Evolutionary conservation across 2,888 invertebrate species (phyloP).

Genomic region (Lepidocyrtinus sp.): DNA sequence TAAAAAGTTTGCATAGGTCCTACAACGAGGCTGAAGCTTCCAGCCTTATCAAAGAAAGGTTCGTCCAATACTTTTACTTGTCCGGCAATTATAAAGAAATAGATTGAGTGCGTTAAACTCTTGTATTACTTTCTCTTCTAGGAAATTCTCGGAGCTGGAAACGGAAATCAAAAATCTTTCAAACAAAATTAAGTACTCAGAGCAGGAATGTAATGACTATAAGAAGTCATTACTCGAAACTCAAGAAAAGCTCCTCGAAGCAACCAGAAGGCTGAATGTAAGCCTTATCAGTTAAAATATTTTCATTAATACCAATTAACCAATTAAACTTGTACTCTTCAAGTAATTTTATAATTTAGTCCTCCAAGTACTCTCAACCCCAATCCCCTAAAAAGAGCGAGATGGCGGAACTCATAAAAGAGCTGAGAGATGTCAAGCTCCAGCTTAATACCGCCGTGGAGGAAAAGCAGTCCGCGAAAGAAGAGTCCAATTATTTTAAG

Average conservation of each 20-base stretch:
- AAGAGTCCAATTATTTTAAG: conserved; percentile 63
- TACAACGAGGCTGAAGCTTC: conserved; percentile 43
- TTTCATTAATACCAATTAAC: not conserved
- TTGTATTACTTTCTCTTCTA: conserved; percentile 15
- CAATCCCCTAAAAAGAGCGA: conserved; percentile 49
- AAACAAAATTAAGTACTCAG: conserved; percentile 52
- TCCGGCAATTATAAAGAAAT: no score
- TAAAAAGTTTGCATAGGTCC: conserved; percentile 40
- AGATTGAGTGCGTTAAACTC: not conserved
- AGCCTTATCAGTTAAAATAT: not conserved
- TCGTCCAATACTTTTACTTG: no score
- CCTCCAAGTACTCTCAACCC: not conserved
- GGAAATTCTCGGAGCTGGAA: conserved; percentile 63
- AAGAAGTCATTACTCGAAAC: conserved; percentile 63
- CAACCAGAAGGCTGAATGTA: conserved; percentile 52
- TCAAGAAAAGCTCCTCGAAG: conserved; percentile 61
- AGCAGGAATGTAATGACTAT: conserved; percentile 65
- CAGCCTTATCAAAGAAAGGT: conserved; percentile 46
- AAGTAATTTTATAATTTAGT: not conserved
- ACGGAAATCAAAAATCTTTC: conserved; percentile 59
- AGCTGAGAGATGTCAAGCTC: conserved; percentile 62
- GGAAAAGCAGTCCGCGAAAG: conserved; percentile 63
- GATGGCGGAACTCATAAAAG: conserved; percentile 62
- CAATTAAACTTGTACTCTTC: not conserved
- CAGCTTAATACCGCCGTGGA: conserved; percentile 60